Evolutionary conservation across 1,140 invertebrate species (phyloP).

Genomic region (Cyrtorhinus lividipennis): DNA sequence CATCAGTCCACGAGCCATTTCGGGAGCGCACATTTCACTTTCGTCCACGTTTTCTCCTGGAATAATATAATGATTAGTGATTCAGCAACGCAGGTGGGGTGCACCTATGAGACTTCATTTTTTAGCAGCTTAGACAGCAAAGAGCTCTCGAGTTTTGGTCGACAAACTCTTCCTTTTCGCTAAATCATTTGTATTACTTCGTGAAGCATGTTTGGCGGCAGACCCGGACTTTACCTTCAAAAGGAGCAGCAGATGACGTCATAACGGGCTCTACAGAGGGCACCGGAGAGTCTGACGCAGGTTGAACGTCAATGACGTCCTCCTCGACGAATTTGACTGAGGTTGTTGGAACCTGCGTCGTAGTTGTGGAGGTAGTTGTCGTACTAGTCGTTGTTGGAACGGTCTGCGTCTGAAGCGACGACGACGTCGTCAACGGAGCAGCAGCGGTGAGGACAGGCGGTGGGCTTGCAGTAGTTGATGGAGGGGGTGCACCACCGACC

Average conservation of each 20-base stretch:
- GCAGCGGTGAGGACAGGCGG: slow-evolving; percentile 27
- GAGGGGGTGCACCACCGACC: slow-evolving; percentile 5
- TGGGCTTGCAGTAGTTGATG: slow-evolving; percentile 15
- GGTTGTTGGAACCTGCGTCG: not conserved
- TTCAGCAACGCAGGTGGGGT: too few species aligned
- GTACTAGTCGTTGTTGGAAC: slow-evolving; percentile 24
- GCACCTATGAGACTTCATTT: not conserved
- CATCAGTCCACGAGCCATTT: slow-evolving; percentile 55
- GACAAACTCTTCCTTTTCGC: too few species aligned
- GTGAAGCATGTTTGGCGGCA: too few species aligned
- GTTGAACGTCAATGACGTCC: not conserved
- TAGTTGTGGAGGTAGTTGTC: not conserved
- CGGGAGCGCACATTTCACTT: slow-evolving; percentile 43
- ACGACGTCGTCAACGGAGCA: slow-evolving; percentile 23
- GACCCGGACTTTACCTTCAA: not conserved
- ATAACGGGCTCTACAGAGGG: slow-evolving; percentile 18
- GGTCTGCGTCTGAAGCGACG: slow-evolving; percentile 23
- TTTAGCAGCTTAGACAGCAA: not conserved
- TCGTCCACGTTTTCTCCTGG: slow-evolving; percentile 24
- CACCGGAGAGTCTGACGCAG: not conserved
- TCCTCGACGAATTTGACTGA: not conserved
- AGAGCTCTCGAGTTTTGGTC: not conserved
- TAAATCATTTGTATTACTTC: too few species aligned
- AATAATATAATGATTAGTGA: slow-evolving; percentile 16
- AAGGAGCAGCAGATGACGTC: slow-evolving; percentile 27